phyloP scores from a whole-genome alignment of 2,113 vertebrate species.

The Larimichthys crocea region DNA sequence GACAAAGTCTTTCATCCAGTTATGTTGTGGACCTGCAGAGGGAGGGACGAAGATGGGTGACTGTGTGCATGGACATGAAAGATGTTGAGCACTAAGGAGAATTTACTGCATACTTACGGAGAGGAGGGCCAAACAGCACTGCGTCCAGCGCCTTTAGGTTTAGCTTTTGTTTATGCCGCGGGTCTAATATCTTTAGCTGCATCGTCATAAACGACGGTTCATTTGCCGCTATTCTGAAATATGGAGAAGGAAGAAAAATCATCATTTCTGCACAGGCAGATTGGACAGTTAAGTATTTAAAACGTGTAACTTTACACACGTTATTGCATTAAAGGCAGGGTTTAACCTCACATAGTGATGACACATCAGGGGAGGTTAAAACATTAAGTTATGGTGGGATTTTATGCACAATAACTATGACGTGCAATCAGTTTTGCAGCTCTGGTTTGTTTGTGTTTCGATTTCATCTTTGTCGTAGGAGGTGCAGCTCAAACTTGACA shows the following conservation, averaged over 20 bases:
- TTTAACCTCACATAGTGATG: too few relatives aligned
- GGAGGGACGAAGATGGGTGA: background rate
- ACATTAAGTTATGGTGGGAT: background rate
- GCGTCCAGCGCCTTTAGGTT: constrained; percentile 97
- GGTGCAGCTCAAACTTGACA: too few relatives aligned
- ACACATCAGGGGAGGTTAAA: background rate
- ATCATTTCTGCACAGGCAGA: background rate
- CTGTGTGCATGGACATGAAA: background rate
- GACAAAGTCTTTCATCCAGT: constrained; percentile 98
- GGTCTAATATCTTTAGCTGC: constrained; percentile 96
- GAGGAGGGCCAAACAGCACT: constrained; percentile 95
- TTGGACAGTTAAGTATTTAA: background rate
- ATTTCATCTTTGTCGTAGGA: too few relatives aligned
- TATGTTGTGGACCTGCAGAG: constrained; percentile 92
- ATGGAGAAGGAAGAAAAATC: constrained; percentile 1
- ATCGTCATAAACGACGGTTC: constrained; percentile 94
- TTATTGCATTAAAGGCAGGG: too few relatives aligned
- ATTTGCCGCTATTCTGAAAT: constrained; percentile 95
- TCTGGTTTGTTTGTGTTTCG: too few relatives aligned
- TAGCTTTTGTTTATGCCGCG: constrained; percentile 96
- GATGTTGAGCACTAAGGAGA: background rate
- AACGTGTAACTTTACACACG: background rate
- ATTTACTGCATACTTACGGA: constrained; percentile 86
- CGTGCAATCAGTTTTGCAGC: too few relatives aligned
- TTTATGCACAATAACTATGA: too few relatives aligned